Evolutionary conservation across 2,113 vertebrate genomes (phyloP), one percentile per base, ranked within the genome.

Genomic region (Seriola aureovittata): DNA sequence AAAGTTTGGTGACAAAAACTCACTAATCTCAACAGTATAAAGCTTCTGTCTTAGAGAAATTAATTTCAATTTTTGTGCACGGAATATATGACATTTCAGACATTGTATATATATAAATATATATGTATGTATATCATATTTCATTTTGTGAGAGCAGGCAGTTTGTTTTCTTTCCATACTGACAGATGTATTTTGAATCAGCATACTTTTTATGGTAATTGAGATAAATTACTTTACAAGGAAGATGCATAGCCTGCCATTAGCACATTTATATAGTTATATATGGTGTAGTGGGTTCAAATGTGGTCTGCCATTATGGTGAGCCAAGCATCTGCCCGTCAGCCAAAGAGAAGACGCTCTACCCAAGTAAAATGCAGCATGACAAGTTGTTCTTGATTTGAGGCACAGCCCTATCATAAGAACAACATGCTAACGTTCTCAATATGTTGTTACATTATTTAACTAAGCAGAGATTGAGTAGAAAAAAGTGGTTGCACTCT

Each of bases 251-350:
- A 48, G 8, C 40, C 63, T 72, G 46, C 50, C 12, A 44, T 82
- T 71, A 75, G 19, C 81, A 71, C 36, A 57, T 68, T 82, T 50
- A 50, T 62, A n/a, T 29, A 52, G 23, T 67, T 65, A 54, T 19
- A 16, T 23, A 42, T 42, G 60, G n/a, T 36, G 57, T 2, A 54
- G 55, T 80, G 62, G 52, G 38, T 63, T 81, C 7, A 66, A 10
- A 84, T 78, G 32, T 52, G 40, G 66, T 42, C 25, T 62, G 65
- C 7, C 50, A 55, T 82, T 76, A 68, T 57, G 46, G 59, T 65
- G 40, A 81, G 16, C 21, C 21, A 57, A 75, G 77, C 71, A 70
- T 66, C 72, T 71, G 13, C 32, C 8, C 3, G 25, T 74, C 52
- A 58, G 40, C 62, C 82, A 69, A 59, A 75, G 12, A 68, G 34